These are phyloP conservation scores for Meloe dianella DNA, from an alignment of 2,888 invertebrate genomes.

Conservation along the genomic window DNA sequence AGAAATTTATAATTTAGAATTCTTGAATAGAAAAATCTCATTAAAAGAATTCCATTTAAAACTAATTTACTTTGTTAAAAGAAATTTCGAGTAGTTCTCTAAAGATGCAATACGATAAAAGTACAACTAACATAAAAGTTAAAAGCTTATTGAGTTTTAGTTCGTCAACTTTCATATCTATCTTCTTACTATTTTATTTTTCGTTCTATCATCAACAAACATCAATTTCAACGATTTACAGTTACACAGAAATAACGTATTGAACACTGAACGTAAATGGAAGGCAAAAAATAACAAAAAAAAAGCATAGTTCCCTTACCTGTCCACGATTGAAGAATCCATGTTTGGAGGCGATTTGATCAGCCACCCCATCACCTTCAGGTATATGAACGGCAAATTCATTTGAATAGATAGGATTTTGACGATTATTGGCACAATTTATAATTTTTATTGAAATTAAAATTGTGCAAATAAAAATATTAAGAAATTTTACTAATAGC, in stretches of 20 bases:
- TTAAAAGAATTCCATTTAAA: not conserved
- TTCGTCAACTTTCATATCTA: not conserved
- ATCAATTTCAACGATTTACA: not conserved
- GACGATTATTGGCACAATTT: slow-evolving; percentile 24
- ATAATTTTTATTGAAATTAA: slow-evolving; percentile 32
- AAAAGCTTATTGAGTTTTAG: not conserved
- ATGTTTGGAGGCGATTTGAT: slow-evolving; percentile 79
- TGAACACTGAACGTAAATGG: no score
- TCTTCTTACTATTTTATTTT: no score
- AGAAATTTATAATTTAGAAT: not conserved
- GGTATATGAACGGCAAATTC: slow-evolving; percentile 88
- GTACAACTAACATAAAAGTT: not conserved
- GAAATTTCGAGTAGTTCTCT: not conserved
- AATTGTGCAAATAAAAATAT: slow-evolving; percentile 40
- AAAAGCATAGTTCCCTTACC: no score
- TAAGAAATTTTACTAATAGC: slow-evolving; percentile 42
- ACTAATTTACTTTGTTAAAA: slow-evolving; percentile 3
- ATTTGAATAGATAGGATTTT: slow-evolving; percentile 71
- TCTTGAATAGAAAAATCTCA: not conserved
- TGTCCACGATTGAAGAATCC: slow-evolving; percentile 88
- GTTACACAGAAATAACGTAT: not conserved
- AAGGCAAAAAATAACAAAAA: no score
- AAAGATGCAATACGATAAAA: not conserved
- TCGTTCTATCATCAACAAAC: no score
- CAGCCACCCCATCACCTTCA: slow-evolving; percentile 73